These are phyloP conservation scores for Eumaeus atala DNA, from an alignment of 1,140 invertebrate genomes.

Conservation along the genomic window DNA sequence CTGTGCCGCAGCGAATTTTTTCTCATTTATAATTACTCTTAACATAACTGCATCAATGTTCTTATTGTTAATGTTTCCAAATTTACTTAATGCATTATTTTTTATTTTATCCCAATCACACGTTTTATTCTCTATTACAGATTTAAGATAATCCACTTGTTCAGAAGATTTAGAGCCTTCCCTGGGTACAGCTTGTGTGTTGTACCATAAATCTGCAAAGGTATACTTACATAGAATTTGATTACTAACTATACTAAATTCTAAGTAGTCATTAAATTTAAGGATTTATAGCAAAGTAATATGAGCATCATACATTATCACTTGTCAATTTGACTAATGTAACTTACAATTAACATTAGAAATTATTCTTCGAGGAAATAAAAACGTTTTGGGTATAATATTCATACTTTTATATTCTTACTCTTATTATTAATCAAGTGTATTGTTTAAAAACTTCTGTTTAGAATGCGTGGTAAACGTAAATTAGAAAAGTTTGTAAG, in stretches of 20 bases:
- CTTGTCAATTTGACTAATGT: too few relatives aligned
- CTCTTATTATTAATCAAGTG: too few relatives aligned
- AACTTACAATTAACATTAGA: constrained; percentile 17
- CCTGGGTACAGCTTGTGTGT: constrained; percentile 20
- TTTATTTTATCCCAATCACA: constrained; percentile 51
- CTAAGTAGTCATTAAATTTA: too few relatives aligned
- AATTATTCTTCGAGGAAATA: constrained; percentile 11
- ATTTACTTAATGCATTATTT: constrained; percentile 37
- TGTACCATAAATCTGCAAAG: constrained; percentile 20
- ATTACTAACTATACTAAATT: too few relatives aligned
- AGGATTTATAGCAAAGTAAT: too few relatives aligned
- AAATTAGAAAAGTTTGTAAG: too few relatives aligned
- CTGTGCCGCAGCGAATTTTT: constrained; percentile 69
- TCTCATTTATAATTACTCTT: constrained; percentile 55
- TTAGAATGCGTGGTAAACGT: too few relatives aligned
- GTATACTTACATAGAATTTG: not conserved
- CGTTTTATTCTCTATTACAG: constrained; percentile 25
- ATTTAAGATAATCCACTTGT: constrained; percentile 46
- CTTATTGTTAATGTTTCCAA: constrained; percentile 51
- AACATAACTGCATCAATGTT: constrained; percentile 77
- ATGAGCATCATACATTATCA: not conserved
- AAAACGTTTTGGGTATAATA: constrained; percentile 12
- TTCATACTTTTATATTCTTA: constrained; percentile 12
- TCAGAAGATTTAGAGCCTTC: constrained; percentile 20
- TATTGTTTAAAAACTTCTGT: too few relatives aligned